phyloP scores from a whole-genome alignment of 2,113 vertebrate species.

The Pelvicachromis taeniatus region DNA sequence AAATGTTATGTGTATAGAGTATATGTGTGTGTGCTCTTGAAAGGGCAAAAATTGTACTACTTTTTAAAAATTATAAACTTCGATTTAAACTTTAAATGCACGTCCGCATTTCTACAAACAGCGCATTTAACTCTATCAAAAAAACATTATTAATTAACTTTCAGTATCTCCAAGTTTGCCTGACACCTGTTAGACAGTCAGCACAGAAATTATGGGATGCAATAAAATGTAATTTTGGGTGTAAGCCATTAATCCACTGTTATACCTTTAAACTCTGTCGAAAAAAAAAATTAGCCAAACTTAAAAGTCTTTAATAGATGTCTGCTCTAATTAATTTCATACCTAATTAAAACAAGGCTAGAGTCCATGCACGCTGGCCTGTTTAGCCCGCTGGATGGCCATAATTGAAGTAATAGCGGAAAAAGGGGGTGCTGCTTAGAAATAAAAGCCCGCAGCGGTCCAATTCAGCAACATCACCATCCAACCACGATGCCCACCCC shows the following conservation, averaged over 20 bases:
- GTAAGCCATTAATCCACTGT: conserved; percentile 77
- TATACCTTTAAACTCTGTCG: conserved; percentile 75
- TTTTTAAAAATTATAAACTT: background rate
- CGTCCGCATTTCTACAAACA: background rate
- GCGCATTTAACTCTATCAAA: background rate
- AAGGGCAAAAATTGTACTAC: background rate
- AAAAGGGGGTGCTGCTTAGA: conserved; percentile 41
- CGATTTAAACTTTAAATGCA: background rate
- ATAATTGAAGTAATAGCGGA: conserved; percentile 67
- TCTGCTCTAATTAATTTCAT: conserved; percentile 79
- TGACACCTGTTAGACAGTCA: conserved; percentile 67
- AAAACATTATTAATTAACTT: background rate
- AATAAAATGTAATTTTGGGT: conserved; percentile 71
- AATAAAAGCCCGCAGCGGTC: conserved; percentile 61
- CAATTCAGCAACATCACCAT: conserved; percentile 54
- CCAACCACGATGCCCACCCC: conserved; percentile 18
- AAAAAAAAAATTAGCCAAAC: conserved; percentile 65
- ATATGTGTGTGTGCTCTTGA: background rate
- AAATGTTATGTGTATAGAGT: background rate
- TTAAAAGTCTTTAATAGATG: conserved; percentile 75
- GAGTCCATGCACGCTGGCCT: conserved; percentile 56
- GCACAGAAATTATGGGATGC: conserved; percentile 55
- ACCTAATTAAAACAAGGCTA: conserved; percentile 72
- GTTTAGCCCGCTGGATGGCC: conserved; percentile 60
- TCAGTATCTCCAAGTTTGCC: background rate